Conservation (phyloP, 53 echinoderm and acorn worm genomes). For the Hippasteria phrygiana region DNA sequence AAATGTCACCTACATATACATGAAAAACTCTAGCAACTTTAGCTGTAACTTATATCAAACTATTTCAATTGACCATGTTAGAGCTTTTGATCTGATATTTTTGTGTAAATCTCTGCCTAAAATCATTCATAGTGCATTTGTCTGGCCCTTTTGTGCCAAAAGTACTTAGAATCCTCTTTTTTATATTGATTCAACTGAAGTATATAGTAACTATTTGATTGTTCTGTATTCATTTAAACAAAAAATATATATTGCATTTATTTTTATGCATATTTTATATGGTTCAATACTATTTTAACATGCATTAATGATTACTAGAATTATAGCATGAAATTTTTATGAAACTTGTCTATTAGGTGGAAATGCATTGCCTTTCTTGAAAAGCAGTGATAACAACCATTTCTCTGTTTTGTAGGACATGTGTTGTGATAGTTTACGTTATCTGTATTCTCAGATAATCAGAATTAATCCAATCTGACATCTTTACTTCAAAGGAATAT, state of each 20-base stretch:
- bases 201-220: slow-evolving; percentile 50
- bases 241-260: slow-evolving; percentile 56
- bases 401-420: too few relatives aligned
- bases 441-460: too few relatives aligned
- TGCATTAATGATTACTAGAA: slow-evolving; percentile 1
- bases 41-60: too few relatives aligned
- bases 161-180: background rate
- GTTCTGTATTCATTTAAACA: slow-evolving; percentile 30
- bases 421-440: too few relatives aligned
- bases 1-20: too few relatives aligned
- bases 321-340: background rate
- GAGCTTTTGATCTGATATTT: background rate
- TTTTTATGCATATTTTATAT: slow-evolving; percentile 64
- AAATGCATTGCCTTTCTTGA: too few relatives aligned
- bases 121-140: background rate
- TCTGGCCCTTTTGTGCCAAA: background rate
- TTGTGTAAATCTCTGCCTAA: slow-evolving; percentile 21
- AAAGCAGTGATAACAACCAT: too few relatives aligned
- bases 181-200: slow-evolving; percentile 44
- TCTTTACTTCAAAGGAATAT: too few relatives aligned
- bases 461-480: too few relatives aligned
- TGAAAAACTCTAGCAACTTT: too few relatives aligned
- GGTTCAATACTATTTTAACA: slow-evolving; percentile 38
- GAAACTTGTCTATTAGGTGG: too few relatives aligned
- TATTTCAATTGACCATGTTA: too few relatives aligned